Base-by-base conservation (phyloP, 2,888 invertebrate species). In the Gryllus longicercus region DNA sequence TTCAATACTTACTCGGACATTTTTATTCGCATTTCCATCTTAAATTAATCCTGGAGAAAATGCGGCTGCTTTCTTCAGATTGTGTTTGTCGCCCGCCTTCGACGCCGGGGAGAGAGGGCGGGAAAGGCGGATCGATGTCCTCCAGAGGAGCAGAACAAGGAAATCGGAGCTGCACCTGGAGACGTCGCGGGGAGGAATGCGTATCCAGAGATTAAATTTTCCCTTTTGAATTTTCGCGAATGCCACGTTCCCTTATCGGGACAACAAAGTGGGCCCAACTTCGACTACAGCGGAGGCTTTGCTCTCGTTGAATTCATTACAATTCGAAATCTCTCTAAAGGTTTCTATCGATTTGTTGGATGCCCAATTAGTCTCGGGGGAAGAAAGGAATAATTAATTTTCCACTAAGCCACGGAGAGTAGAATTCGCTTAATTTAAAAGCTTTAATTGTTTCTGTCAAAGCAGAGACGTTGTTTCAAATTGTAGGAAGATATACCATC, bases 321-420 rank as follows among this genome's bases (percentile, higher is more conserved):
- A 63, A 63, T 63, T 63, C 63, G 14, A n/a, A 63, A 63, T 63
- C 63, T 63, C 63, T 63, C 63, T 63, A 63, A 63, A 63, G 63
- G 63, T 63, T n/a, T 63, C n/a, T 63, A 63, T 63, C 63, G 63
- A 63, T 63, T 63, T 63, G 63, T 63, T 63, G 63, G 16, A 18
- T 63, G 63, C 63, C 63, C 63, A 63, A 63, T 63, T 63, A 63
- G 63, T 63, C 63, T 63, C 16, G 63, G 4, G 63, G 63, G 63
- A 63, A 63, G 63, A 63, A n/a, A 63, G 63, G 63, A 63, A 63
- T 63, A 63, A 63, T 63, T 63, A 63, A 63, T 63, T 63, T 63
- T 63, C 63, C 63, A 63, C 63, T 18, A 63, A 63, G 63, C n/a
- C 63, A 63, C 63, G n/a, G 63, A 16, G 14, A 63, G n/a, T 63